These are phyloP conservation scores for Lithodes maja DNA, from an alignment of 2,888 invertebrate genomes.

Conservation along the genomic window DNA sequence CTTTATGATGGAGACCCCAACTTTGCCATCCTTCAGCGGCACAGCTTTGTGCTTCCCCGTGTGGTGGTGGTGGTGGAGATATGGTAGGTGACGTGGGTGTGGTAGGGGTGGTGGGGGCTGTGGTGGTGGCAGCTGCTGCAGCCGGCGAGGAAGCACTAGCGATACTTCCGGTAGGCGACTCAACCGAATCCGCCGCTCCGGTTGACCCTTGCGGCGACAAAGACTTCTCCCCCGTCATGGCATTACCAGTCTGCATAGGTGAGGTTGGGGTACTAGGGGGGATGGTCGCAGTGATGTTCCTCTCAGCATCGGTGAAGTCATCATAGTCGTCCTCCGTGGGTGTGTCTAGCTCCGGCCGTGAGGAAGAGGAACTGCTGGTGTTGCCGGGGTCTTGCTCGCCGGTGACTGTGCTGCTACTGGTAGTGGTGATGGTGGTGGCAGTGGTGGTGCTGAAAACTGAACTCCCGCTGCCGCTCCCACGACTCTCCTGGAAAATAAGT, in stretches of 20 bases:
- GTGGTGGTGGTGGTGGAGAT: not conserved
- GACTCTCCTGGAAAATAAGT: too few species aligned
- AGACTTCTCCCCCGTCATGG: not conserved
- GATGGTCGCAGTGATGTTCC: not conserved
- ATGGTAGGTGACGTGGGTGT: conserved; percentile 24
- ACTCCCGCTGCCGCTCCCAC: too few species aligned
- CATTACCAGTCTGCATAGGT: not conserved
- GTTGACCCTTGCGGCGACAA: not conserved
- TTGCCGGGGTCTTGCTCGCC: not conserved
- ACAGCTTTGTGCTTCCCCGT: conserved; percentile 64
- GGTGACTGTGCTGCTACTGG: conserved; percentile 19
- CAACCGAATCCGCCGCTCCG: not conserved
- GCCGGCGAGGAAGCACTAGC: not conserved
- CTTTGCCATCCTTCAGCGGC: conserved; percentile 65
- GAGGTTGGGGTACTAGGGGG: conserved; percentile 10
- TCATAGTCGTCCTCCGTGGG: conserved; percentile 33
- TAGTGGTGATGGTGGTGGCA: too few species aligned
- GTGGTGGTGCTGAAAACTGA: too few species aligned
- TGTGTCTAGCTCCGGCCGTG: conserved; percentile 21
- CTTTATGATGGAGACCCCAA: conserved; percentile 62
- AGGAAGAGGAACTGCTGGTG: conserved; percentile 1
- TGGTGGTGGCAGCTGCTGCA: conserved; percentile 13
- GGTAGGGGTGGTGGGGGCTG: conserved; percentile 32
- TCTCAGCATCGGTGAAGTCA: not conserved
- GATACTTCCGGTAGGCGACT: not conserved